Base-by-base conservation (phyloP, 2,113 vertebrate genomes). In the Coturnix japonica region DNA sequence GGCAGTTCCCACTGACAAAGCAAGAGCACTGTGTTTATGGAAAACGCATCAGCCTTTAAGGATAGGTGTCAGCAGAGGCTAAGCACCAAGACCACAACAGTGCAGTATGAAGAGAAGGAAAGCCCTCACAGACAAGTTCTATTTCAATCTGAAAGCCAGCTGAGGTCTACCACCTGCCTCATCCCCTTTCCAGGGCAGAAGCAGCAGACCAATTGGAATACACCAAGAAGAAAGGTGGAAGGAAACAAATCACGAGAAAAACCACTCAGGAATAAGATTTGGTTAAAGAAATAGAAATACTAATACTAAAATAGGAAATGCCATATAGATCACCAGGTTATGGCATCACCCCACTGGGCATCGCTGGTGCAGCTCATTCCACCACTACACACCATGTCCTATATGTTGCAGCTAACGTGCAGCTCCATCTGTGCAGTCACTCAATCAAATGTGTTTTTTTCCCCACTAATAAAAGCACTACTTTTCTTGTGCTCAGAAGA, bases 301-400 rank as follows among this genome's bases (percentile, higher is more conserved):
- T 44, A 16, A 15, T 13, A 31, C 11, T 49, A 53, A 56, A 37
- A 33, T 33, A 83, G 22, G 73, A 86, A 74, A 47, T 59, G 25
- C 73, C 21, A 60, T 6, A 37, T 19, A 76, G 73, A 87, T 33
- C 54, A 66, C 7, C 47, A n/a, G 71, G 67, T n/a, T 81, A 47
- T 84, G 64, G 70, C 83, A 89, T 54, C 39, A 60, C 70, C 84
- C 77, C 56, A 70, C 53, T 81, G 75, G 65, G 91, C 82, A 78
- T 47, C 79, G 79, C n/a, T 85, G 60, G 73, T 69, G 26, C 19
- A 87, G 87, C 60, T 85, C 5, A 1, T 81, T 37, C 54, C 76
- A 73, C 53, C 84, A 89, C 53, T 82, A 89, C 79, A 89, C 61
- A 75, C 64, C 83, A 86, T 13, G 3, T 93, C 81, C 91, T 91